A percentile compares a stretch with the other conserved stretches of the same genome.
phyloP scores from a whole-genome alignment of 2,888 invertebrate genomes.

The Blastobasis lacticolella region DNA sequence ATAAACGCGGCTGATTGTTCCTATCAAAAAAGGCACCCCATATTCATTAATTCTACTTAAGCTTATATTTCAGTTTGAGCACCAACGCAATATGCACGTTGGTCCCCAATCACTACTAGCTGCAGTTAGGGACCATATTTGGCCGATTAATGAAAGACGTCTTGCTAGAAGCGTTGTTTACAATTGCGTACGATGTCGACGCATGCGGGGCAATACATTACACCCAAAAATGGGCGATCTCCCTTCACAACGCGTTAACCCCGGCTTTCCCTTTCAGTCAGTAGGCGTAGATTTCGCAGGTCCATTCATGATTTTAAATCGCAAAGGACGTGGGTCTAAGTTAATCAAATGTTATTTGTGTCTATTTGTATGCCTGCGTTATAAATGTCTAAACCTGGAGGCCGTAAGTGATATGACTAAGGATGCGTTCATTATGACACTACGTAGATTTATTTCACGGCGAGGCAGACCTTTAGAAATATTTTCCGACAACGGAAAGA shows the following conservation, averaged over 20 bases:
- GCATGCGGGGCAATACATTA: background rate
- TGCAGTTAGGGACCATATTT: background rate
- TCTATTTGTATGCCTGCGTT: background rate
- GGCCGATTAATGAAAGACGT: background rate
- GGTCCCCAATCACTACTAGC: background rate
- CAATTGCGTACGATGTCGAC: background rate
- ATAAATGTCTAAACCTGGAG: conserved; percentile 5
- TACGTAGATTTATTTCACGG: background rate
- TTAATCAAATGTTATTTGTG: conserved; percentile 5
- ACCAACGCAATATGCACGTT: background rate
- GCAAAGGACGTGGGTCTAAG: conserved; percentile 1
- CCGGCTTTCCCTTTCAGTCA: conserved; percentile 2
- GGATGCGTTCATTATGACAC: background rate
- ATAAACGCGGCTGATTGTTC: conserved; percentile 1
- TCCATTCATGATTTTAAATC: conserved; percentile 1
- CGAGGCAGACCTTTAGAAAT: background rate
- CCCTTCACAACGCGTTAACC: background rate
- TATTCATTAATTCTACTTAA: background rate
- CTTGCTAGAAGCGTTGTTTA: background rate
- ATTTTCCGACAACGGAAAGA: background rate
- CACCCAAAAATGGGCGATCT: background rate
- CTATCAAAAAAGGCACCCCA: background rate
- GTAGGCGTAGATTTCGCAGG: conserved; percentile 4
- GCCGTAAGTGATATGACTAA: conserved; percentile 2
- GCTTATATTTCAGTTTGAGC: background rate